Conservation (phyloP, 2,113 vertebrate species). For the Dissostichus mawsoni region DNA sequence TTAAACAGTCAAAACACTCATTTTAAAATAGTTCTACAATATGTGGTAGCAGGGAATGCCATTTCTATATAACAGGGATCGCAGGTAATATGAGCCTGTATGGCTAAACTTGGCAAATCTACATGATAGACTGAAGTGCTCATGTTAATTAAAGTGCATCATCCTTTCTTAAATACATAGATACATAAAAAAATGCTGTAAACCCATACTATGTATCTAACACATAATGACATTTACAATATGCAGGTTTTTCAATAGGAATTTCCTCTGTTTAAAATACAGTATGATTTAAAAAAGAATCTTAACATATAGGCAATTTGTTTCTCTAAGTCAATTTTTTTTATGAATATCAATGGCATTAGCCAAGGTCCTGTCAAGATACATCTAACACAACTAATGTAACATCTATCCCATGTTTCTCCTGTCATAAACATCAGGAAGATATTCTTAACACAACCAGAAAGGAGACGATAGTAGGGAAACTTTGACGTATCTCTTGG, state of each 20-base stretch:
- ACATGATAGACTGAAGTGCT: too few relatives aligned
- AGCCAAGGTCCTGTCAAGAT: neutral
- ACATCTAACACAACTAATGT: constrained; percentile 1
- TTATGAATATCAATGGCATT: neutral
- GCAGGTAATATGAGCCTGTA: too few relatives aligned
- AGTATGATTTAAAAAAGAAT: too few relatives aligned
- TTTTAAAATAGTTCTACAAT: neutral
- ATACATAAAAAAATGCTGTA: too few relatives aligned
- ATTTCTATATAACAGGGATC: too few relatives aligned
- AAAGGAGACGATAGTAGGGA: neutral
- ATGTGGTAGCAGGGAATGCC: neutral
- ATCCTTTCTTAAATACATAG: too few relatives aligned
- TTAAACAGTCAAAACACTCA: neutral
- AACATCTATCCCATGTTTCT: constrained; percentile 9
- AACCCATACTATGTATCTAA: neutral
- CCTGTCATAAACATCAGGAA: constrained; percentile 41
- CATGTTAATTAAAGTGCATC: too few relatives aligned
- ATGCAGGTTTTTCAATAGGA: neutral
- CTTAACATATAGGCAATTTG: neutral
- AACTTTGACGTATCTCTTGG: constrained; percentile 34
- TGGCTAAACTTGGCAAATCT: too few relatives aligned
- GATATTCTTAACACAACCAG: constrained; percentile 1
- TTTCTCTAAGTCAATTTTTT: neutral
- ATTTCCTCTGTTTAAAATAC: too few relatives aligned
- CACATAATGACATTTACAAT: neutral